Base-by-base conservation (phyloP, 35 echinoderm and acorn worm species). In the Ophiothrix spiculata region DNA sequence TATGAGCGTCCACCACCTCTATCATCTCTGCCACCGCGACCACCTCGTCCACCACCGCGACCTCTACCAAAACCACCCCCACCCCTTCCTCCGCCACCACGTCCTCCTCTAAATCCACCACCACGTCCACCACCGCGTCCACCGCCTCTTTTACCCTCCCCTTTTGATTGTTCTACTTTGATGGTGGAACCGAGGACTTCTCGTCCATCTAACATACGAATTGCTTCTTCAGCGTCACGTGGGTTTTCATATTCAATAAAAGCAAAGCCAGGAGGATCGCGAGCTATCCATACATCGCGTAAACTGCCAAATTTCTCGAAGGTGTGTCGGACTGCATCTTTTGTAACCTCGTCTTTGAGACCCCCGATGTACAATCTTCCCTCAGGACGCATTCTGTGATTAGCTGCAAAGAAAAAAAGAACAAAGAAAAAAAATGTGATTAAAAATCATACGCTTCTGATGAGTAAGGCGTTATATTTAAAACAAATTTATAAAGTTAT, bases 241-340 rank as follows among this genome's bases (percentile, higher is more conserved):
- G 79, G 56, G 39, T 42, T 86, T 29, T 87, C 87, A 54, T 90
- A 99, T 82, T 99, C 96, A 21, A 99, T 81, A 40, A 99, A 99
- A 0, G 96, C 96, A 37, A 99, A 99, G 83, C 96, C 96, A 79
- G 96, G 96, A 56, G 96, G 96, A 76, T 92, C 94, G 31, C 96
- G 81, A 29, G 96, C 96, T 13, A 99, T 81, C 96, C 96, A 99
- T 32, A 99, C 82, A 77, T 99, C 96, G 37, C 82, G 56, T 11
- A 99, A 74, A 32, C 33, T 79, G 32, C 96, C 96, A 84, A 87
- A 90, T 81, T 94, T 91, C 0, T 84, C 79, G 63, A 99, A 99
- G 40, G 86, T 92, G 29, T 78, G 73, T 80, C 94, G 82, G 1
- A 99, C 54, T 32, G 94, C 96, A 11, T 94, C 84, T 74, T 94